phyloP scores from a whole-genome alignment of 37 sponge, comb jelly and placozoan species.

The Aplysina aerophoba region DNA sequence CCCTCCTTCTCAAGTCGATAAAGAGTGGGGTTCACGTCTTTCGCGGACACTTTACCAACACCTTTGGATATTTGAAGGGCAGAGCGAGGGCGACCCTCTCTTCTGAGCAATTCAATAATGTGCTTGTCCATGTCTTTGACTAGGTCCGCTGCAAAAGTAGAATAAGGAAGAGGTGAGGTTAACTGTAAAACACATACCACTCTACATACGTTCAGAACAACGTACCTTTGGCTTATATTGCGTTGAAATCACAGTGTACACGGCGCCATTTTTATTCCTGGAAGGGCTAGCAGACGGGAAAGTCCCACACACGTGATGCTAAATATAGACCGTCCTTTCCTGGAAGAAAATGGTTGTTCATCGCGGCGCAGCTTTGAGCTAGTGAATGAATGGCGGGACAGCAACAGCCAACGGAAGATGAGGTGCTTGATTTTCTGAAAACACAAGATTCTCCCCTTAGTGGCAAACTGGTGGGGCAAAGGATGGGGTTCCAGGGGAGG shows the following conservation, averaged over 20 bases:
- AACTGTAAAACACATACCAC: no score
- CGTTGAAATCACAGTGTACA: no score
- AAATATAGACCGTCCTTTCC: no score
- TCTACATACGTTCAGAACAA: no score
- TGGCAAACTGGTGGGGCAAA: constrained; percentile 3
- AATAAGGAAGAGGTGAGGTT: no score
- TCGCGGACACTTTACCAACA: constrained; percentile 37
- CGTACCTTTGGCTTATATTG: no score
- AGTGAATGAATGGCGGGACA: neutral
- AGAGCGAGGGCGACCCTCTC: constrained; percentile 31
- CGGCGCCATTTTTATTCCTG: no score
- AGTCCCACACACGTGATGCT: no score
- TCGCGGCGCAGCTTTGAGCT: no score
- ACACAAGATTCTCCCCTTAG: neutral
- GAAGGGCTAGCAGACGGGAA: no score
- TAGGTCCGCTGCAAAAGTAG: neutral
- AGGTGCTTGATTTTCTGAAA: neutral
- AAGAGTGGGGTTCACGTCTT: constrained; percentile 70
- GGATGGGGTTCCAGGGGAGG: constrained; percentile 13
- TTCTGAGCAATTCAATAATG: neutral
- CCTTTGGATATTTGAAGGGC: constrained; percentile 70
- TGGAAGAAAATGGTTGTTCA: no score
- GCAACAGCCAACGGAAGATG: constrained; percentile 2
- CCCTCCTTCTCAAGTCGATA: constrained; percentile 63
- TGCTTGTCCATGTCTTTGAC: neutral